Conservation (phyloP, 2,113 vertebrate species). For the Epinephelus lanceolatus region DNA sequence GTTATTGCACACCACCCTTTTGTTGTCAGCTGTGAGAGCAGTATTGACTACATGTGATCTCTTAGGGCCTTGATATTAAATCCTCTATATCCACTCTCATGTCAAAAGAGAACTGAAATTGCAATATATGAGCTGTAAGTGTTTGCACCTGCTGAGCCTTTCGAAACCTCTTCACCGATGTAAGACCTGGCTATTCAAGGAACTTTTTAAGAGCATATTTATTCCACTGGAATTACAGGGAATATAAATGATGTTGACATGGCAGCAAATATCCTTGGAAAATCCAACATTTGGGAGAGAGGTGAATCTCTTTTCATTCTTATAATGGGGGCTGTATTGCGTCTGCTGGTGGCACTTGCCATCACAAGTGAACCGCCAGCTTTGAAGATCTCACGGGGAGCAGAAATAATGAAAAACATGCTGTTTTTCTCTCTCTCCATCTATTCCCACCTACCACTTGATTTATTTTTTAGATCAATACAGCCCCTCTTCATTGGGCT, state of each 20-base stretch:
- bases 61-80: constrained; percentile 4
- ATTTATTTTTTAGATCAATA: not conserved
- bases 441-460: not conserved
- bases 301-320: not conserved
- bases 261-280: not conserved
- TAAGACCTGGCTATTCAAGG: not conserved
- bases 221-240: not conserved
- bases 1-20: constrained; percentile 16
- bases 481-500: not conserved
- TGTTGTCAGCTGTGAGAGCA: constrained; percentile 12
- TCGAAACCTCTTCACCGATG: not conserved
- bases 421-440: constrained; percentile 9
- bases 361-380: not conserved
- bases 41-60: not conserved
- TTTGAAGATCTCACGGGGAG: constrained; percentile 8
- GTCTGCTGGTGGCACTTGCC: not conserved
- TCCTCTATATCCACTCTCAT: not conserved
- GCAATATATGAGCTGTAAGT: not conserved
- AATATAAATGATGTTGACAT: not conserved
- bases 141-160: not conserved
- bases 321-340: not conserved
- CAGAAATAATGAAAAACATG: constrained; percentile 21
- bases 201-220: not conserved
- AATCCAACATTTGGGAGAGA: too few relatives aligned
- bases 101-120: not conserved